These are phyloP conservation scores for Melanchra persicariae DNA, from an alignment of 2,888 invertebrate species.

Conservation along the genomic window DNA sequence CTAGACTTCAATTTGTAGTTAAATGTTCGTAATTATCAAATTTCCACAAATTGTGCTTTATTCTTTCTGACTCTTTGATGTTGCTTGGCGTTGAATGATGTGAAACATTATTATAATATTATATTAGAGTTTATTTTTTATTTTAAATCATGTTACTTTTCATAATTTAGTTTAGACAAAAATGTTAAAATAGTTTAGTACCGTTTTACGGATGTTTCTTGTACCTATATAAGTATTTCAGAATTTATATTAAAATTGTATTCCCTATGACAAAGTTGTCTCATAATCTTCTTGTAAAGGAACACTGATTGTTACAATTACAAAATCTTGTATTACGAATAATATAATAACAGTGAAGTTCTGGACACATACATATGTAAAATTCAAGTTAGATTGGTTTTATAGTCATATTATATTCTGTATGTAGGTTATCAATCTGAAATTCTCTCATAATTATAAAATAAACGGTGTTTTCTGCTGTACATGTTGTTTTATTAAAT, in stretches of 20 bases:
- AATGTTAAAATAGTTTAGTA: constrained; percentile 88
- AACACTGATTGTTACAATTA: constrained; percentile 80
- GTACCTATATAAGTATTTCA: constrained; percentile 82
- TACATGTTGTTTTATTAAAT: constrained; percentile 72
- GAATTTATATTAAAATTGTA: constrained; percentile 86
- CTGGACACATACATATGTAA: constrained; percentile 84
- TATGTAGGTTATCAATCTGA: constrained; percentile 91
- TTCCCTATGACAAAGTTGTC: constrained; percentile 82
- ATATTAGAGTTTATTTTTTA: constrained; percentile 83
- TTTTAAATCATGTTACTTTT: constrained; percentile 86
- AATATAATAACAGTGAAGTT: constrained; percentile 82
- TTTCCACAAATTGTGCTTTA: constrained; percentile 83
- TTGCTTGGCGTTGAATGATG: constrained; percentile 89
- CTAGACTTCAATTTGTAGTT: constrained; percentile 88
- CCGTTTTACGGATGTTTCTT: constrained; percentile 84
- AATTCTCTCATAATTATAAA: constrained; percentile 91
- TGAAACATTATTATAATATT: constrained; percentile 83
- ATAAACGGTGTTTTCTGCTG: constrained; percentile 92
- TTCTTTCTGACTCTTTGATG: constrained; percentile 86
- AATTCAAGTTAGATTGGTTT: constrained; percentile 90
- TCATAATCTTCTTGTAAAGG: constrained; percentile 88
- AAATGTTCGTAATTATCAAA: constrained; percentile 82
- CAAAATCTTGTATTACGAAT: constrained; percentile 62
- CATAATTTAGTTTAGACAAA: constrained; percentile 85
- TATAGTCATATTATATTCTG: constrained; percentile 89